Conservation (phyloP, 2,888 invertebrate genomes). For the Molorchus minor region DNA sequence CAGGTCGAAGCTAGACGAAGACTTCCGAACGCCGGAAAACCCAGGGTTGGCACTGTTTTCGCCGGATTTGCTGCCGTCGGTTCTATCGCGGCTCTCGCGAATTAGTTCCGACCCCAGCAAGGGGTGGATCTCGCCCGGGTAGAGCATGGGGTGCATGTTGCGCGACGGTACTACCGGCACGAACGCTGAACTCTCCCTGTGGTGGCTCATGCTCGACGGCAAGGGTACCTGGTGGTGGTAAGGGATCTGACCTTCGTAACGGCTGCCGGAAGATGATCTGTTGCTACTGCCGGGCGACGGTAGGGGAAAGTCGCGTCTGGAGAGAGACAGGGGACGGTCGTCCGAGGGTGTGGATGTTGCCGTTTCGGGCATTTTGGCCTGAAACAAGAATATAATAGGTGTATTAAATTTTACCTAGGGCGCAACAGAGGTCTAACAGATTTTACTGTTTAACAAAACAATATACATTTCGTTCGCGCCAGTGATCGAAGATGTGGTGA, state of each 20-base stretch:
- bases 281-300: conserved; percentile 65
- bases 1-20: conserved; percentile 72
- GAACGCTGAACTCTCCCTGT: conserved; percentile 85
- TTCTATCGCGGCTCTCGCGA: conserved; percentile 62
- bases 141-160: conserved; percentile 76
- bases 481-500: too few species aligned
- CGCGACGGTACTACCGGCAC: conserved; percentile 87
- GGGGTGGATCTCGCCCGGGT: conserved; percentile 77
- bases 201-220: conserved; percentile 61
- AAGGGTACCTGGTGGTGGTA: conserved; percentile 57
- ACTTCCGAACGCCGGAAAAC: conserved; percentile 33
- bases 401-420: too few species aligned
- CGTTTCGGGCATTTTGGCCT: conserved; percentile 46
- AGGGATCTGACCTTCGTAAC: conserved; percentile 44
- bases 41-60: conserved; percentile 35
- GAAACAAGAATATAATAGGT: conserved; percentile 5
- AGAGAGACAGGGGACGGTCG: conserved; percentile 65
- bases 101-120: conserved; percentile 67
- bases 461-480: too few species aligned
- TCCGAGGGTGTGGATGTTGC: conserved; percentile 46
- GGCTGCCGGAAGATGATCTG: conserved; percentile 70
- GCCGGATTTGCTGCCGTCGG: conserved; percentile 39
- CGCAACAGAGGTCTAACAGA: too few species aligned
- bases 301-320: conserved; percentile 65
- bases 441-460: too few species aligned